Percentiles rank a stretch among this genome's conserved stretches.
These are phyloP conservation scores for Cyphomyrmex costatus DNA, from an alignment of 1,140 invertebrate genomes.

Conservation along the genomic window DNA sequence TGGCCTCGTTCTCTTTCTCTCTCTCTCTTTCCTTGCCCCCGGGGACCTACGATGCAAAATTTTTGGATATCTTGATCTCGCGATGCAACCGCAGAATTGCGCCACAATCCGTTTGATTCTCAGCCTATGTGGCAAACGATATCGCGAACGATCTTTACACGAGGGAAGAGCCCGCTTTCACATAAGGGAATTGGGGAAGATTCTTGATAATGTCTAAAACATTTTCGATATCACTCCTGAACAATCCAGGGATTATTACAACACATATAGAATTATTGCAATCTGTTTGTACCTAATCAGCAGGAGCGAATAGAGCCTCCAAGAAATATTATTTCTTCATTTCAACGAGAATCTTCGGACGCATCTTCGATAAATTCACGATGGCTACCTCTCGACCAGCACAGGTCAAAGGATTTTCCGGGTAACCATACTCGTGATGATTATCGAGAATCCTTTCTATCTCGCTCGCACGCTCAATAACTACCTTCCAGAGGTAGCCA, in stretches of 20 bases:
- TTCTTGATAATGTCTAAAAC: not conserved
- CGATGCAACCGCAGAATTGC: not conserved
- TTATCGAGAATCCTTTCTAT: constrained; percentile 63
- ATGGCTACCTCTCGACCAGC: constrained; percentile 3
- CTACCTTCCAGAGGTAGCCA: constrained; percentile 33
- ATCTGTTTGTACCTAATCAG: not conserved
- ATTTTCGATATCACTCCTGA: constrained; percentile 2
- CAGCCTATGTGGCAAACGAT: not conserved
- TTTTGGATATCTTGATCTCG: constrained; percentile 37
- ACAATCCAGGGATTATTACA: constrained; percentile 20
- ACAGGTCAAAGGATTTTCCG: constrained; percentile 73
- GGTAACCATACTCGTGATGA: constrained; percentile 66
- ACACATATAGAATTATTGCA: not conserved
- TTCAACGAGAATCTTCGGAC: constrained; percentile 45
- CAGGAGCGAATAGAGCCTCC: not conserved
- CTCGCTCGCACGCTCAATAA: constrained; percentile 41
- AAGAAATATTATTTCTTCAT: constrained; percentile 43
- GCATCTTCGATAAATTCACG: constrained; percentile 38
- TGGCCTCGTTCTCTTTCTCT: constrained; percentile 62
- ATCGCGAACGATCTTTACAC: not conserved
- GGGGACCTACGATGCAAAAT: constrained; percentile 38
- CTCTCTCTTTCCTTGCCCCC: constrained; percentile 36
- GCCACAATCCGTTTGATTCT: not conserved
- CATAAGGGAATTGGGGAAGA: not conserved
- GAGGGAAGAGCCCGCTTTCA: too few relatives aligned